Evolutionary conservation across 2,797 vertebrate species (phyloP).

Genomic region (Lacerta bilineata): DNA sequence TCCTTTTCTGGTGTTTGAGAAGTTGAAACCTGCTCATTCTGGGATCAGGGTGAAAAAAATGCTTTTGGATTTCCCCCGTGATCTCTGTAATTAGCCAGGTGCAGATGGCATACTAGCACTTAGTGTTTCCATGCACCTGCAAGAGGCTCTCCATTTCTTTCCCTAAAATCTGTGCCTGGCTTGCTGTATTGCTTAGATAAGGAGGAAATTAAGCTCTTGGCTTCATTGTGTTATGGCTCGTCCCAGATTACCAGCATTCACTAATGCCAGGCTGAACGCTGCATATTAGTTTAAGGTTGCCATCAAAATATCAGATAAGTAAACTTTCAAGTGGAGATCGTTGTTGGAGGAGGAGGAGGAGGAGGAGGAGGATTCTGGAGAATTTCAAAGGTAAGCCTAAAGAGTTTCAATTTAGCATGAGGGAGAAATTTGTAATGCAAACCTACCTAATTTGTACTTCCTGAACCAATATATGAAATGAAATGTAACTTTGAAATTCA

Average conservation of each 20-base stretch:
- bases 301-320: not conserved
- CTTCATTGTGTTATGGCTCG: conserved; percentile 12
- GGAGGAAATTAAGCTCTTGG: not conserved
- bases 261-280: not conserved
- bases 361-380: not conserved
- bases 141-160: not conserved
- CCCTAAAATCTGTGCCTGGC: not conserved
- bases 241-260: conserved; percentile 23
- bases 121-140: accelerated
- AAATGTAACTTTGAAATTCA: not conserved
- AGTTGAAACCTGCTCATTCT: conserved; percentile 14
- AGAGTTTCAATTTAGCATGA: not conserved
- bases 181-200: conserved; percentile 23
- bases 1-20: not conserved
- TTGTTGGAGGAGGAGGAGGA: not conserved
- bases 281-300: not conserved
- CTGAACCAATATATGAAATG: too few relatives aligned
- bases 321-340: not conserved
- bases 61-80: conserved; percentile 6
- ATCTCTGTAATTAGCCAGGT: conserved; percentile 31
- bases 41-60: not conserved
- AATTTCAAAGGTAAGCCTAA: not conserved
- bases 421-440: too few relatives aligned
- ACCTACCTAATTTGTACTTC: too few relatives aligned
- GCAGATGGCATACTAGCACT: not conserved